Evolutionary conservation across 2,113 vertebrate genomes (phyloP).

Genomic region (Esox niger): DNA sequence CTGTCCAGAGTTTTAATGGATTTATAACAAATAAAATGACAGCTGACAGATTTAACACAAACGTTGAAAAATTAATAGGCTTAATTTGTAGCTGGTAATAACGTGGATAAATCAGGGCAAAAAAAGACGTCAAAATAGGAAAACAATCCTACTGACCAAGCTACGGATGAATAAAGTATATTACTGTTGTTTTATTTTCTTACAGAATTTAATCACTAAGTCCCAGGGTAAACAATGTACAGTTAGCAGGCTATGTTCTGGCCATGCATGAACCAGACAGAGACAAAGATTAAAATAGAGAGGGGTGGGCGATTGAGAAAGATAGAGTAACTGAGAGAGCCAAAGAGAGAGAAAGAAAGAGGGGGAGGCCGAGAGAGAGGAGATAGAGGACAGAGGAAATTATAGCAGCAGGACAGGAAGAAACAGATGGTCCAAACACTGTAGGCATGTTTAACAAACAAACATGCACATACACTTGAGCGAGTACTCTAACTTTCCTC

Average conservation of each 20-base stretch:
- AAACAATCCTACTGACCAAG: not conserved
- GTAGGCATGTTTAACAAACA: slow-evolving; percentile 44
- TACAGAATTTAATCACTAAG: slow-evolving; percentile 41
- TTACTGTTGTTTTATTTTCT: slow-evolving; percentile 36
- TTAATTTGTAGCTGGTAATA: too few species aligned
- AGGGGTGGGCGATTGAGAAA: too few species aligned
- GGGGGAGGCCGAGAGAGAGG: slow-evolving; percentile 5
- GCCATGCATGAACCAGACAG: slow-evolving; percentile 39
- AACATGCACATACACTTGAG: slow-evolving; percentile 37
- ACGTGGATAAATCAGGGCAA: too few species aligned
- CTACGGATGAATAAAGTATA: not conserved
- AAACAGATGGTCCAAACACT: slow-evolving; percentile 68
- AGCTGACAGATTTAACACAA: too few species aligned
- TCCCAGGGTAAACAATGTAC: slow-evolving; percentile 40
- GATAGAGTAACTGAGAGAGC: too few species aligned
- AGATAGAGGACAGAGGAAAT: slow-evolving; percentile 42
- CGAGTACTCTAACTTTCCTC: slow-evolving; percentile 49
- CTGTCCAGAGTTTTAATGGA: too few species aligned
- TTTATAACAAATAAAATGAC: too few species aligned
- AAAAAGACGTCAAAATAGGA: too few species aligned
- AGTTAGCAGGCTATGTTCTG: slow-evolving; percentile 46
- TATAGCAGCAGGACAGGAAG: slow-evolving; percentile 60
- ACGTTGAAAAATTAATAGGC: too few species aligned
- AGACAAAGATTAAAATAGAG: too few species aligned
- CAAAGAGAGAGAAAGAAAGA: too few species aligned